A percentile compares a stretch with the other conserved stretches of the same genome.
Evolutionary conservation across 2,113 vertebrate genomes (phyloP).

Genomic region (Cromileptes altivelis): DNA sequence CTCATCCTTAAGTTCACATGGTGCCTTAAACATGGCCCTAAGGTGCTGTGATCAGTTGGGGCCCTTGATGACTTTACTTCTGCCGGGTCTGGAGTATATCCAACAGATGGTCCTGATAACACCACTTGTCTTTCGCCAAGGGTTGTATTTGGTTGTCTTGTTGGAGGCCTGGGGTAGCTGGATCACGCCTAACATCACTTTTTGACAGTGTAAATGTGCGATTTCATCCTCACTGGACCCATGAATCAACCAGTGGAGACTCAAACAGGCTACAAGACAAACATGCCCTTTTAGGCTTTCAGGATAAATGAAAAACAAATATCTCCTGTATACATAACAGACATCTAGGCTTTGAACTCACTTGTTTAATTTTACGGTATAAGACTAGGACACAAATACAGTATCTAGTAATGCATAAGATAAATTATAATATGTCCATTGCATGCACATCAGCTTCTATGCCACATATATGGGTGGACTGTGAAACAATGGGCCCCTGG

Average conservation of each 20-base stretch:
- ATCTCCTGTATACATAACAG: too few species aligned
- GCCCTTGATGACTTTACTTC: conserved; percentile 66
- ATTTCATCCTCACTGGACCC: conserved; percentile 17
- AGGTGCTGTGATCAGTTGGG: conserved; percentile 62
- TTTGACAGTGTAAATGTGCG: conserved; percentile 49
- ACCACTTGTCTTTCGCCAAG: conserved; percentile 50
- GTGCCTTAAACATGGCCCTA: conserved; percentile 49
- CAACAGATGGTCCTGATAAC: conserved; percentile 72
- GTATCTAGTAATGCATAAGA: not conserved
- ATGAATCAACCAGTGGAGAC: conserved; percentile 43
- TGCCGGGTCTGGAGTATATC: conserved; percentile 65
- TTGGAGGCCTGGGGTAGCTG: conserved; percentile 45
- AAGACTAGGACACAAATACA: not conserved
- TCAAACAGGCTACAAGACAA: not conserved
- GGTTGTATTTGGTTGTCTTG: conserved; percentile 32
- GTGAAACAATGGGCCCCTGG: too few species aligned
- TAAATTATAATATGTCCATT: not conserved
- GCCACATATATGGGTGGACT: not conserved
- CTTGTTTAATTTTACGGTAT: not conserved
- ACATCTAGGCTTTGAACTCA: not conserved
- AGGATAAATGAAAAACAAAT: not conserved
- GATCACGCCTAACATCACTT: conserved; percentile 44
- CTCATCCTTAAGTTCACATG: conserved; percentile 52
- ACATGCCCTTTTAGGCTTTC: not conserved
- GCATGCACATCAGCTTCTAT: not conserved